A percentile compares a stretch with the other conserved stretches of the same genome.
phyloP scores from a whole-genome alignment of 2,888 invertebrate species.

The Octodonta nipae region DNA sequence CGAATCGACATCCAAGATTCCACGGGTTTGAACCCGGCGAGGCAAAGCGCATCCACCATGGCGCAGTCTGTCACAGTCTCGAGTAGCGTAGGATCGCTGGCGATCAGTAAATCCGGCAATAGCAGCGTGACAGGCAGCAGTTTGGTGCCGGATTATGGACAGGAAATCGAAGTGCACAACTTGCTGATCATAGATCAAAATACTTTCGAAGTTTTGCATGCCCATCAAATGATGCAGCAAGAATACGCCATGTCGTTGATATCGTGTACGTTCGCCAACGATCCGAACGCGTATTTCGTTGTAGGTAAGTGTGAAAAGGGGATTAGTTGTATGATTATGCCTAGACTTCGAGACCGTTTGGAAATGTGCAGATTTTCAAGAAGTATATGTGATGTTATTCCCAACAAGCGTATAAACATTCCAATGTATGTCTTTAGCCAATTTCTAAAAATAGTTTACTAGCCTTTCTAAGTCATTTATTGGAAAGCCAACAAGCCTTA shows the following conservation, averaged over 20 bases:
- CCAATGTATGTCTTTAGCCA: too few relatives aligned
- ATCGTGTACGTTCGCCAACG: constrained; percentile 82
- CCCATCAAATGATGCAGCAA: constrained; percentile 79
- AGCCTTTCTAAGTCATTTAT: too few relatives aligned
- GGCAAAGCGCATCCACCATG: constrained; percentile 71
- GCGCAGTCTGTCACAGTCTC: constrained; percentile 45
- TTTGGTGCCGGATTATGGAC: constrained; percentile 46
- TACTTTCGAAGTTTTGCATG: constrained; percentile 91
- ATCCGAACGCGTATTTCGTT: constrained; percentile 81
- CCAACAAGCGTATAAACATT: too few relatives aligned
- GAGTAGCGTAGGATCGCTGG: constrained; percentile 40
- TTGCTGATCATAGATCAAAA: constrained; percentile 88
- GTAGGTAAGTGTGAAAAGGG: constrained; percentile 48
- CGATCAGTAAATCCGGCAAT: constrained; percentile 36
- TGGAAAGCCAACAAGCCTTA: too few relatives aligned
- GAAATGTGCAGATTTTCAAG: too few relatives aligned
- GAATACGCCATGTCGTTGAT: constrained; percentile 86
- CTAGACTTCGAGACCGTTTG: too few relatives aligned
- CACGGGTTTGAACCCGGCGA: constrained; percentile 49
- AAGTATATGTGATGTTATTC: too few relatives aligned
- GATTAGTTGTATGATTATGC: not conserved
- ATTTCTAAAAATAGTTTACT: too few relatives aligned
- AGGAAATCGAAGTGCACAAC: constrained; percentile 80
- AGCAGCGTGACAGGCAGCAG: constrained; percentile 28
- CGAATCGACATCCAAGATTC: constrained; percentile 78